Evolutionary conservation across 2,113 vertebrate genomes (phyloP), one percentile per base, ranked within the genome.

Genomic region (Asarcornis scutulata): DNA sequence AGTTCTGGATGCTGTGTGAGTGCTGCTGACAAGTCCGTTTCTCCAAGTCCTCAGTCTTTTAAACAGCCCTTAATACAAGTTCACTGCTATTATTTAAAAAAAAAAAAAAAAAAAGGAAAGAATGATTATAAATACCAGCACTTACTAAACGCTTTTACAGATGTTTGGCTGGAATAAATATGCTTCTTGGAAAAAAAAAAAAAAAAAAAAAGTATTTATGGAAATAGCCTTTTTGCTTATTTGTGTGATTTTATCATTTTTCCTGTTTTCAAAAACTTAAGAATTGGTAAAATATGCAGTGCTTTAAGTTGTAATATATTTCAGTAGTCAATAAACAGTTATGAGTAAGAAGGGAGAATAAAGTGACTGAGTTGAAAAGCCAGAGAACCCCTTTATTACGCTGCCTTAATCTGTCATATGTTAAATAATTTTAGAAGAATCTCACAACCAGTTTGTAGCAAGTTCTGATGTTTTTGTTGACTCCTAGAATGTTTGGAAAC

Each of bases 41-140:
- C 60, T 63, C 86, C 75, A 44, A 2, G 0, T 72, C 72, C 91
- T 78, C 76, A 59, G 64, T 62, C 76, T 78, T 88, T 75, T 7
- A 40, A 83, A 86, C 40, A 74, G 44, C 13, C 76, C n/a, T 69
- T 38, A 32, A 58, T 40, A 17, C 42, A 74, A 40, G 73, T 58
- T 42, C 76, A 72, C 48, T n/a, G 58, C 40, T 68, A 11, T 20
- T 59, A 27, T 29, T 36, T 15, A 7, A 59, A 83, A 71, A 17
- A 31, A 74, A 40, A 74, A 86, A 74, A 26, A 31, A 42, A 32
- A 74, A 74, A 42, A 92, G 89, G 78, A 85, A 83, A 75, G 55
- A 95, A 79, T 36, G 0, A 26, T 87, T 86, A 72, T 59, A 91
- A 91, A 88, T 87, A 81, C 56, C 84, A 95, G 40, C 86, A 91